These are phyloP conservation scores for Gadopsis bispinosus DNA, from an alignment of 2,797 vertebrate species.

Conservation along the genomic window DNA sequence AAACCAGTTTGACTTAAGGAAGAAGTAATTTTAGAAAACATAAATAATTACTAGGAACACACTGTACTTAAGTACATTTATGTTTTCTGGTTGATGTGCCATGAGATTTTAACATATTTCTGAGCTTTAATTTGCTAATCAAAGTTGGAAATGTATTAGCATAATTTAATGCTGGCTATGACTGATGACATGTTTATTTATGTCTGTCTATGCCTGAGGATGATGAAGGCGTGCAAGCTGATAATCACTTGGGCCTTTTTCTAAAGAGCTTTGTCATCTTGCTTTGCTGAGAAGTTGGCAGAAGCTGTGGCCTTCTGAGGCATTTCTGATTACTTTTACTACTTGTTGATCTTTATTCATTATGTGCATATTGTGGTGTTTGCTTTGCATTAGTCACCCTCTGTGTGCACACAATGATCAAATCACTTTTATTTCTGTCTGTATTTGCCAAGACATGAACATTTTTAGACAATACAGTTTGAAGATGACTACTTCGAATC, in stretches of 20 bases:
- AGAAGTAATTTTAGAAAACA: slow-evolving; percentile 12
- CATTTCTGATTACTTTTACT: slow-evolving; percentile 52
- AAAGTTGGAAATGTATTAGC: slow-evolving; percentile 53
- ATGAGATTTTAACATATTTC: slow-evolving; percentile 35
- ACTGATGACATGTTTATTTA: slow-evolving; percentile 71
- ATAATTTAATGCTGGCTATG: slow-evolving; percentile 47
- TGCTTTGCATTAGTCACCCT: slow-evolving; percentile 51
- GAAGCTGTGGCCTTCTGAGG: slow-evolving; percentile 23
- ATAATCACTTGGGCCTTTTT: slow-evolving; percentile 56
- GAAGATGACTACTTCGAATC: slow-evolving; percentile 26
- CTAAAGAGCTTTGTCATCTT: slow-evolving; percentile 53
- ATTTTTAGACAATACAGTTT: slow-evolving; percentile 30
- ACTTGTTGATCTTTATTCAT: slow-evolving; percentile 55
- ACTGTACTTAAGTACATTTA: slow-evolving; percentile 31
- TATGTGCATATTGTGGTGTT: slow-evolving; percentile 27
- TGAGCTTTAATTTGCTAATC: slow-evolving; percentile 59
- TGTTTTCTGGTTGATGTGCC: slow-evolving; percentile 42
- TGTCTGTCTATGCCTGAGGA: slow-evolving; percentile 41
- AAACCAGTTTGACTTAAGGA: slow-evolving; percentile 9
- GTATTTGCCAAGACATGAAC: slow-evolving; percentile 9
- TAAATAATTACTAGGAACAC: slow-evolving; percentile 37
- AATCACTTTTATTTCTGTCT: slow-evolving; percentile 37
- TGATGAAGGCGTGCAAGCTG: slow-evolving; percentile 39
- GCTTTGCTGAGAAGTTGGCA: slow-evolving; percentile 46
- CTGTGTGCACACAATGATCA: slow-evolving; percentile 31